Evolutionary conservation across 2,888 invertebrate species (phyloP), one percentile per base, ranked within the genome.

Genomic region (Mycalesis mineus): DNA sequence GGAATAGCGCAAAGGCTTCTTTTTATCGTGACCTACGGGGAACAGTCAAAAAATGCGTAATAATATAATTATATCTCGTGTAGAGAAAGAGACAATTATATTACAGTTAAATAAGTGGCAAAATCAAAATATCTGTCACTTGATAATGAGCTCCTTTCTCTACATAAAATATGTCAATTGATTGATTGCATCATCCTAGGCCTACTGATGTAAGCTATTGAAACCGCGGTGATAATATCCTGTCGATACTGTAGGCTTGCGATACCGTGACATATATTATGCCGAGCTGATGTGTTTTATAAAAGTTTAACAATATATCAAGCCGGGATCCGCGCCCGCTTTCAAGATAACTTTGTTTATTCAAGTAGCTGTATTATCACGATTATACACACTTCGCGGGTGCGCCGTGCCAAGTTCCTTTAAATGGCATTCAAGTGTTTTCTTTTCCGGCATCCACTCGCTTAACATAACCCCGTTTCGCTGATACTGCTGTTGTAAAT

Each of bases 231-330:
- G 33, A 33, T 33, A 9, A 33, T 33, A 6, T 33, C 7, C 33
- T 1, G 9, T 7, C 14, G 31, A 3, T 1, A 45, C 45, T 45
- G 15, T 33, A 33, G 6, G 15, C 15, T 33, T 15, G 47, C 15
- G 15, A 33, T 15, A 14, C 47, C 1, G 33, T 15, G 47, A 1
- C 29, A 13, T 63, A 61, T 66, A 69, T 68, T 64, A 72, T 72
- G 69, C 63, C 59, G 63, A 59, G 60, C 64, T 72, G 73, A 73
- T 77, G 72, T 73, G 71, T 75, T 73, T 72, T 68, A 67, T 62
- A 61, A 70, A 79, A 76, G 69, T 78, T 78, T 71, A 62, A 52
- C 52, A 41, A 60, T 61, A 61, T 61, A 55, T 61, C 58, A 54
- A 52, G 49, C 29, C 29, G 28, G 41, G 52, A 45, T 47, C 39